Percentiles rank a stretch among this genome's conserved stretches.
Evolutionary conservation across 2,888 invertebrate species (phyloP).

Genomic region (Mesoligia furuncula): DNA sequence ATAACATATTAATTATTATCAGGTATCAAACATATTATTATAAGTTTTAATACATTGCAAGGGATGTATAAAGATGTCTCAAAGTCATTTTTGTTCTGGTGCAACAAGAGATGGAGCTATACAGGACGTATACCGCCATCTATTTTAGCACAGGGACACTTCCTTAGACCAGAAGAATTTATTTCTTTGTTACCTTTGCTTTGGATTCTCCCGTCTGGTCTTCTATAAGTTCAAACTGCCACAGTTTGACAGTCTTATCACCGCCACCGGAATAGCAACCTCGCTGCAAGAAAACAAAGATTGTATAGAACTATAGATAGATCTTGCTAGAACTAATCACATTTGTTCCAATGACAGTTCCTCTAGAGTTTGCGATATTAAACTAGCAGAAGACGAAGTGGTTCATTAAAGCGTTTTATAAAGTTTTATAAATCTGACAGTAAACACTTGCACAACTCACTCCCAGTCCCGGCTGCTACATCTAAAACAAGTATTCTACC

Average conservation of each 20-base stretch:
- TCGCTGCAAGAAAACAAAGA: conserved; percentile 84
- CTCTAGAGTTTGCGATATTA: neutral
- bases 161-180: neutral
- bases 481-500: neutral
- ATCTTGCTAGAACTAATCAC: neutral
- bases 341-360: neutral
- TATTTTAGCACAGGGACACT: neutral
- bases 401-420: neutral
- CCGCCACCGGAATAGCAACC: conserved; percentile 96
- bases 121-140: neutral
- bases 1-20: neutral
- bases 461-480: neutral
- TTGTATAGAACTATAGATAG: neutral
- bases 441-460: neutral
- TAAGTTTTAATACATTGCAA: neutral
- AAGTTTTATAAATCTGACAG: neutral
- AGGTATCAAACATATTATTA: neutral
- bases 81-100: neutral
- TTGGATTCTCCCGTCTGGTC: conserved; percentile 91
- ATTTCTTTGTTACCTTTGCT: conserved; percentile 84
- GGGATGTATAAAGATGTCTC: neutral
- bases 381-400: neutral
- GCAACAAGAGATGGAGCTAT: neutral
- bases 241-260: conserved; percentile 97
- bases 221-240: conserved; percentile 97